phyloP scores from a whole-genome alignment of 2,797 vertebrate genomes.

The Sternotherus odoratus region DNA sequence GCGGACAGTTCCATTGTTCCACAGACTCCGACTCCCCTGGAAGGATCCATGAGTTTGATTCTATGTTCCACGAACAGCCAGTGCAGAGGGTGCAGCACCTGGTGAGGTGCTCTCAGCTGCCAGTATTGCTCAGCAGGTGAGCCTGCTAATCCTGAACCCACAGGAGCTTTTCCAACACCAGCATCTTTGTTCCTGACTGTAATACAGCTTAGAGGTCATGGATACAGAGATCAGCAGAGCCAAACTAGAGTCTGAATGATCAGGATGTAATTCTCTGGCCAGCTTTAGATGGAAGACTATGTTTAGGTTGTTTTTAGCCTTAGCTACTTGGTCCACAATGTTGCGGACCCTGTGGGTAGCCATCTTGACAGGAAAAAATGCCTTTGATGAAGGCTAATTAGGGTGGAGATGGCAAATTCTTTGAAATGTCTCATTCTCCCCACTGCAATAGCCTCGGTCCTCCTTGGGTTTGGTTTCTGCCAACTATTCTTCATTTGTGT shows the following conservation, averaged over 20 bases:
- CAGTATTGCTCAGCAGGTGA: rapidly evolving
- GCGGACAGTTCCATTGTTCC: neutral
- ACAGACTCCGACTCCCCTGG: rapidly evolving
- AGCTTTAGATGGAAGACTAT: neutral
- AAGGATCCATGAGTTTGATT: neutral
- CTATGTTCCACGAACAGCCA: rapidly evolving
- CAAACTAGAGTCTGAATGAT: rapidly evolving
- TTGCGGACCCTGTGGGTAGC: too few species aligned
- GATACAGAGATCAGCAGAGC: neutral
- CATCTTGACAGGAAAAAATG: neutral
- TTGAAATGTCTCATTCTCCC: neutral
- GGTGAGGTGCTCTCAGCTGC: rapidly evolving
- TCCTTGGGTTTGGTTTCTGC: neutral
- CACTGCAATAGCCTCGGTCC: neutral
- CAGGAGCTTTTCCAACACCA: neutral
- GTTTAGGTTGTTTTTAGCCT: neutral
- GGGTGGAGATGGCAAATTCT: neutral
- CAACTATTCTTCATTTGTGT: neutral
- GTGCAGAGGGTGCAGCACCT: rapidly evolving
- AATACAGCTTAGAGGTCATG: neutral
- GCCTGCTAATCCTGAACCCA: neutral
- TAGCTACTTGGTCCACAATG: neutral
- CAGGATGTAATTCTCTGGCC: neutral
- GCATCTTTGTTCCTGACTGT: rapidly evolving
- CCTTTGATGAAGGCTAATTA: neutral